Evolutionary conservation across 2,888 invertebrate genomes (phyloP), one percentile per base, ranked within the genome.

Genomic region (Ctenicera cuprea): DNA sequence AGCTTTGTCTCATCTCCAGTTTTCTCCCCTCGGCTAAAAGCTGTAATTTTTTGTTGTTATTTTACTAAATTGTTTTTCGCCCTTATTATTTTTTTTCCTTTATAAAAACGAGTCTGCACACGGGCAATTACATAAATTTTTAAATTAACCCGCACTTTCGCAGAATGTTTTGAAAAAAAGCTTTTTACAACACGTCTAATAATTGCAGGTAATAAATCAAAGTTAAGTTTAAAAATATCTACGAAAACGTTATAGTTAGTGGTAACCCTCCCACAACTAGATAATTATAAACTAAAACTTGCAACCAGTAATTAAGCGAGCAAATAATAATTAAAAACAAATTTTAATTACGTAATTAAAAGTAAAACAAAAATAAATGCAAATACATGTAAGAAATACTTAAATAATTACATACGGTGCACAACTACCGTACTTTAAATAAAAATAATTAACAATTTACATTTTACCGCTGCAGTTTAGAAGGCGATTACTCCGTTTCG

Each of bases 41-140:
- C 59, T 22, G 61, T 38, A 61, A 71, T 57, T 71, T 71, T 71
- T 71, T 71, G 71, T 61, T 61, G 50, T 71, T 71, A 71, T 65
- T 71, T 59, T 65, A 64, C 45, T 48, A 71, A 65, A 71, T 71
- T 65, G 57, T 70, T 63, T 54, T 64, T 64, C 43, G 33, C 22
- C 50, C 16, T 22, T 52, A 52, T 37, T 52, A 22, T 14, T 59
- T 37, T 59, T 68, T 20, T 5, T 52, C 38, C 22, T 38, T 38
- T n/a, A 38, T 52, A 37, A 16, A 48, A 26, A 50, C 14, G 18
- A 37, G 57, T 45, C 8, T 18, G 18, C 18, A 8, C 45, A 18
- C 18, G 3, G 18, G 11, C 16, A 45, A 45, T 33, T 57, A 57
- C 18, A 33, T 33, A 30, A 33, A 14, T 57, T 57, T 57, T 33